Base-by-base conservation (phyloP, 1,140 invertebrate genomes). In the Samia ricini region DNA sequence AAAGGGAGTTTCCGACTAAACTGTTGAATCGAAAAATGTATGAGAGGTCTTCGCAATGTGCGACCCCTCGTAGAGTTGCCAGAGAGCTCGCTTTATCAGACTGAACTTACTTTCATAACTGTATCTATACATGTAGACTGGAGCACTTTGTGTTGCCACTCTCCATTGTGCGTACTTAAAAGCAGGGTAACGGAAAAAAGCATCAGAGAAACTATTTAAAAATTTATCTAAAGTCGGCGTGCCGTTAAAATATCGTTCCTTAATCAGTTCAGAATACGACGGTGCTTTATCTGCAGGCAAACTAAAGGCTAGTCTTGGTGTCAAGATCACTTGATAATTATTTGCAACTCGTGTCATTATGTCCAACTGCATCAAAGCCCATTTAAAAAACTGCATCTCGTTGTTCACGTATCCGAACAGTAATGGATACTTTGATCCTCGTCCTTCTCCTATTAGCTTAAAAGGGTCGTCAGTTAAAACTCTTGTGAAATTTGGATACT, bases 401-500 rank as follows among this genome's bases (percentile, higher is more conserved):
- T 56, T 61, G 19, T 67, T 61, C 0, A 77, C 81, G 57, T 77
- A 82, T 2, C 85, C 85, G 2, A 86, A 64, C 1, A 89, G 51
- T 2, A 86, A 49, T 0, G 85, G 83, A 21, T 81, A 72, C 51
- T 79, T 50, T 24, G 70, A 76, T 6, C 82, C 82, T 26, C 63
- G 58, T 2, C 81, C 83, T 21, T 68, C 63, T 0, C 60, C 21
- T 12, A 86, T 55, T 4, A 86, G 52, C 0, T 61, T 49, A 56
- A 78, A 71, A 2, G 86, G 83, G 7, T 86, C 81, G 5, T 79
- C 72, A 12, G 76, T 72, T 49, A 89, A 59, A 2, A 89, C 68
- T n/a, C 63, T 70, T 1, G 65, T 79, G 5, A 84, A 69, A 5
- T 75, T 77, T 7, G 71, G 63, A 49, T 70, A 63, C 3, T 65